A percentile compares a stretch with the other conserved stretches of the same genome.
These are phyloP conservation scores for Neoaliturus tenellus DNA, from an alignment of 2,888 invertebrate genomes.

Conservation along the genomic window DNA sequence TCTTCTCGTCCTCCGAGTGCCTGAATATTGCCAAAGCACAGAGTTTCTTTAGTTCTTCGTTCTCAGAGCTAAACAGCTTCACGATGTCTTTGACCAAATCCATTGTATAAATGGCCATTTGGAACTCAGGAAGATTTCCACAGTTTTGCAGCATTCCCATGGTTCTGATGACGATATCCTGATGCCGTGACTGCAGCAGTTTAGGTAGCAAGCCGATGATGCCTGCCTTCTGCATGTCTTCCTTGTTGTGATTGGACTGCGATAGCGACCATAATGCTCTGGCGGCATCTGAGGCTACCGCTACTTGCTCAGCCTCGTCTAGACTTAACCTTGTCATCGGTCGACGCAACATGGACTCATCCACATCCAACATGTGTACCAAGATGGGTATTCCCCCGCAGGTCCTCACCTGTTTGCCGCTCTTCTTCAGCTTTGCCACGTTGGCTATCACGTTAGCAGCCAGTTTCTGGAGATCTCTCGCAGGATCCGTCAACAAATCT, in stretches of 20 bases:
- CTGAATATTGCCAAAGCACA: conserved; percentile 94
- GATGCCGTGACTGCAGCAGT: conserved; percentile 79
- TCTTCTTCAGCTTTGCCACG: conserved; percentile 89
- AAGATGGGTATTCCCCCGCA: conserved; percentile 83
- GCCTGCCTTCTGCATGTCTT: conserved; percentile 86
- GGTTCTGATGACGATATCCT: conserved; percentile 90
- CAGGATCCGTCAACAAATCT: conserved; percentile 86
- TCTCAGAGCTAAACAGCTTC: conserved; percentile 83
- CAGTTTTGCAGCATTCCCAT: conserved; percentile 93
- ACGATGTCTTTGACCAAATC: conserved; percentile 93
- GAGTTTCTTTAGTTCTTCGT: conserved; percentile 87
- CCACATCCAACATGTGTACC: conserved; percentile 87
- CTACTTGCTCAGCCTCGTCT: conserved; percentile 77
- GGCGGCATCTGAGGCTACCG: conserved; percentile 82
- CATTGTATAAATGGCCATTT: conserved; percentile 90
- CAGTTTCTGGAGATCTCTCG: conserved; percentile 82
- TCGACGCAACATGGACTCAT: conserved; percentile 76
- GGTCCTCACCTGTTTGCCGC: conserved; percentile 87
- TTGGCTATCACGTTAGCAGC: conserved; percentile 94
- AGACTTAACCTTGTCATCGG: conserved; percentile 77
- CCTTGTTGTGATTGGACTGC: conserved; percentile 86
- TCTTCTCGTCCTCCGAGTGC: conserved; percentile 86
- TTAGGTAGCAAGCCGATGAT: conserved; percentile 80
- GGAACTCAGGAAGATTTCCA: conserved; percentile 79
- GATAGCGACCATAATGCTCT: conserved; percentile 93